Evolutionary conservation across 2,888 invertebrate genomes (phyloP), one percentile per base, ranked within the genome.

Genomic region (Unio pictorum): DNA sequence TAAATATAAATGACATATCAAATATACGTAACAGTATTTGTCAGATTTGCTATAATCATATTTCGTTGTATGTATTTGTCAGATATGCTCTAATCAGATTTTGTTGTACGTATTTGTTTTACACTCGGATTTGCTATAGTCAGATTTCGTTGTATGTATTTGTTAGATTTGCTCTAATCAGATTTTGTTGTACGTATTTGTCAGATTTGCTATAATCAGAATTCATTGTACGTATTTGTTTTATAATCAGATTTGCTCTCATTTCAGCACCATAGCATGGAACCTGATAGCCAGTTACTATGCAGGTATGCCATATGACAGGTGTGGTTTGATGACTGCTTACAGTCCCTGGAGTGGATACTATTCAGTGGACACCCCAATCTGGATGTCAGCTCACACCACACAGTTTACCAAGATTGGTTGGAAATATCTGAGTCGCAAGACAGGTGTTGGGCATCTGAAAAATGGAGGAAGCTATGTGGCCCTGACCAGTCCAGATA

Each of bases 221-320:
- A 15, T 45, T 45, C 11, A 3, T 3, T 45, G 11, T 45, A 45
- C 15, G 0, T 1, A 45, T 45, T 45, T 45, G 45, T 15, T 45
- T 45, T 45, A 45, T 15, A 45, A 11, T 11, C 2, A 11, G 45
- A 15, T 45, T 45, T 45, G 45, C 45, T 45, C 15, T 3, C 63
- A 30, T 67, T 80, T 15, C 77, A 90, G 90, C 68, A 90, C 90
- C 4, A 89, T 90, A 28, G 85, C 89, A 0, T 90, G 90, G 90
- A 90, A 90, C 76, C 80, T 90, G 72, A 88, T 90, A 61, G 88
- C 88, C 15, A 85, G 87, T 64, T 90, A 90, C 78, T 90, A 90
- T 69, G 75, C 78, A 61, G 79, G 80, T 55, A 81, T 90, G 71
- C 89, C 89, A 0, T 90, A 78, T 70, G 79, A 81, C 56, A 75